Conservation (phyloP, 1,140 invertebrate genomes). For the Drosophila mauritiana region DNA sequence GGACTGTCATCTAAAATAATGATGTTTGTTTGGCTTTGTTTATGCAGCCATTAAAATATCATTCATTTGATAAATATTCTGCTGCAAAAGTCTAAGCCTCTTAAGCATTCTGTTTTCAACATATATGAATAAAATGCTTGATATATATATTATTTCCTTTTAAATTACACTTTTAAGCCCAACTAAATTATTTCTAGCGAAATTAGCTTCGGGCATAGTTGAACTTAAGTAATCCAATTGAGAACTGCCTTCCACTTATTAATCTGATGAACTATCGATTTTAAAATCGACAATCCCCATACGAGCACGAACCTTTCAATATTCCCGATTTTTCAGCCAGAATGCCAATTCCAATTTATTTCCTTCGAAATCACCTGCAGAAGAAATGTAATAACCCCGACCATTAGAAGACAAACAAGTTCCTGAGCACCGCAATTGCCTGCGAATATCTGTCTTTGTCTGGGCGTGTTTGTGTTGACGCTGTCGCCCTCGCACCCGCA, state of each 20-base stretch:
- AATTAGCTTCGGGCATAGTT: neutral
- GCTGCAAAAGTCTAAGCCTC: neutral
- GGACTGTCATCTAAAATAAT: too few relatives aligned
- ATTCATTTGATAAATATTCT: neutral
- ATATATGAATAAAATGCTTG: neutral
- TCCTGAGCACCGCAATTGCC: conserved; percentile 38
- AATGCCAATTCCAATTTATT: conserved; percentile 23
- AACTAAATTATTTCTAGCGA: too few relatives aligned
- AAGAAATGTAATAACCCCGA: conserved; percentile 42
- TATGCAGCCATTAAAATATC: neutral
- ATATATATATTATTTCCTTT: too few relatives aligned
- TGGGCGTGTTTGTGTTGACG: conserved; percentile 33
- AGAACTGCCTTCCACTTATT: neutral
- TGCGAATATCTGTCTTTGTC: conserved; percentile 11
- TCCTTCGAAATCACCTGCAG: conserved; percentile 26
- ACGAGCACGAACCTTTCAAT: neutral
- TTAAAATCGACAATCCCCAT: conserved; percentile 3
- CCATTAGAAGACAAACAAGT: conserved; percentile 43
- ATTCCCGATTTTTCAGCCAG: conserved; percentile 6
- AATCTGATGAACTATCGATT: conserved; percentile 20
- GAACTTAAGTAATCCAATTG: neutral
- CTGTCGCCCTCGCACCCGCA: conserved; percentile 4
- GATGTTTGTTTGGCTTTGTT: neutral
- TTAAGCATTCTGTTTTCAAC: too few relatives aligned
- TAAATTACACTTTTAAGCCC: too few relatives aligned